A percentile compares a stretch with the other conserved stretches of the same genome.
These are phyloP conservation scores for Chaetura pelagica DNA, from an alignment of 2,113 vertebrate genomes.

Conservation along the genomic window DNA sequence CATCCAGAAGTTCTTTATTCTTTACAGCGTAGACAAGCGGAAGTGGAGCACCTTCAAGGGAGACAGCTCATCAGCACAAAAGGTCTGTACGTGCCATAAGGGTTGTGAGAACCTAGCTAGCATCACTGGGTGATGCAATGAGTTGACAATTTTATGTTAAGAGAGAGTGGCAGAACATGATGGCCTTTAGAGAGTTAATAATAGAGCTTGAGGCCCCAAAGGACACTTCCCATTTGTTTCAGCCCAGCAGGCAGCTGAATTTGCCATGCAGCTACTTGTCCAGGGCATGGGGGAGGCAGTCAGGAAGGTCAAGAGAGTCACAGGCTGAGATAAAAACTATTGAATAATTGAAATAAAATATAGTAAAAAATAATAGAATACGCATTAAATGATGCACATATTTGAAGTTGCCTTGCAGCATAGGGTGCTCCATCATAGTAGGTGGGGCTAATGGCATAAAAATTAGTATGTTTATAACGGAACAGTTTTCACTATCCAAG, in stretches of 20 bases:
- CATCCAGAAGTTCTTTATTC: constrained; percentile 80
- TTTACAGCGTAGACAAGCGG: constrained; percentile 87
- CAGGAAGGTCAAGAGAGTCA: too few relatives aligned
- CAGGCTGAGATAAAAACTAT: too few relatives aligned
- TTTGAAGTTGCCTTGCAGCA: not conserved
- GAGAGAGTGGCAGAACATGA: not conserved
- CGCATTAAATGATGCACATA: not conserved
- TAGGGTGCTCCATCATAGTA: not conserved
- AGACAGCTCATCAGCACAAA: constrained; percentile 73
- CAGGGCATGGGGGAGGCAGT: too few relatives aligned
- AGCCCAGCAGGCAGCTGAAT: too few relatives aligned
- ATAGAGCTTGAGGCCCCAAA: not conserved
- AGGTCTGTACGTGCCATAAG: constrained; percentile 68
- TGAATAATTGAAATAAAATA: too few relatives aligned
- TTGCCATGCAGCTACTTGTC: too few relatives aligned
- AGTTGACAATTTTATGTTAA: not conserved
- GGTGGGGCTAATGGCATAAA: not conserved
- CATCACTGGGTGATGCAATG: not conserved
- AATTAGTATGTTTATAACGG: not conserved
- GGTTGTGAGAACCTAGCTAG: not conserved
- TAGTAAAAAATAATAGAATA: too few relatives aligned
- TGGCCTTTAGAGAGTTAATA: not conserved
- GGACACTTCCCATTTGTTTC: not conserved
- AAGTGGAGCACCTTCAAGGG: constrained; percentile 89
- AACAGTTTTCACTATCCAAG: not conserved